A percentile compares a stretch with the other conserved stretches of the same genome.
Conservation (phyloP, 1,140 invertebrate species). For the Leucophenga varia region DNA sequence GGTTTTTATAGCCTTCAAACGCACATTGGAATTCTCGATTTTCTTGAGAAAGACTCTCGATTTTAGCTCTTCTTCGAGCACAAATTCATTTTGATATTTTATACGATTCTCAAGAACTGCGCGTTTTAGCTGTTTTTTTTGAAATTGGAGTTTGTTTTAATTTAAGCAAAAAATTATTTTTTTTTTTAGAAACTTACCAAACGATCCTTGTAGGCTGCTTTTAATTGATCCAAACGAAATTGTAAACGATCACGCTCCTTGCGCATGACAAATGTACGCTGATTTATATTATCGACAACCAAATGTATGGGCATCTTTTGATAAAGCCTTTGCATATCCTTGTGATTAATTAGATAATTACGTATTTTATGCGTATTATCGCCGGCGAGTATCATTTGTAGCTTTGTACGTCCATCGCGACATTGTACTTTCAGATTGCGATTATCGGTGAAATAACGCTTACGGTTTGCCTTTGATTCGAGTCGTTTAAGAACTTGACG, state of each 20-base stretch:
- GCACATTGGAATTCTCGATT: slow-evolving; percentile 48
- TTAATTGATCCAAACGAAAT: slow-evolving; percentile 33
- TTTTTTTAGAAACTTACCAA: slow-evolving; percentile 8
- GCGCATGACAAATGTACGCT: slow-evolving; percentile 47
- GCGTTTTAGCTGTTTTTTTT: slow-evolving; percentile 5
- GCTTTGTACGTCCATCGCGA: slow-evolving; percentile 39
- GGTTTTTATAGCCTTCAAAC: slow-evolving; percentile 47
- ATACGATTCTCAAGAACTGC: slow-evolving; percentile 44
- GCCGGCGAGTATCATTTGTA: slow-evolving; percentile 38
- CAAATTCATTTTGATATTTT: slow-evolving; percentile 47
- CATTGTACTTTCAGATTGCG: slow-evolving; percentile 39
- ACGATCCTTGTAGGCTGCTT: slow-evolving; percentile 14
- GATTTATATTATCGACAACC: slow-evolving; percentile 51
- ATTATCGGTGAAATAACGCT: slow-evolving; percentile 30
- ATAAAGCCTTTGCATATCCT: slow-evolving; percentile 46
- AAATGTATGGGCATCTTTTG: slow-evolving; percentile 46
- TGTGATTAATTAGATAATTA: slow-evolving; percentile 43
- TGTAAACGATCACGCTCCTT: slow-evolving; percentile 48
- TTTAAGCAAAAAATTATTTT: not conserved
- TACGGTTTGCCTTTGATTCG: slow-evolving; percentile 36
- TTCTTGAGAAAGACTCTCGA: slow-evolving; percentile 36
- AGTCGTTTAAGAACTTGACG: slow-evolving; percentile 36
- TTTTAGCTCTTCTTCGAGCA: slow-evolving; percentile 40
- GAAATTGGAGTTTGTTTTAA: not conserved
- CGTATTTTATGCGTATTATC: slow-evolving; percentile 38